Evolutionary conservation across 2,113 vertebrate genomes (phyloP).

Genomic region (Poeciliopsis retropinna): DNA sequence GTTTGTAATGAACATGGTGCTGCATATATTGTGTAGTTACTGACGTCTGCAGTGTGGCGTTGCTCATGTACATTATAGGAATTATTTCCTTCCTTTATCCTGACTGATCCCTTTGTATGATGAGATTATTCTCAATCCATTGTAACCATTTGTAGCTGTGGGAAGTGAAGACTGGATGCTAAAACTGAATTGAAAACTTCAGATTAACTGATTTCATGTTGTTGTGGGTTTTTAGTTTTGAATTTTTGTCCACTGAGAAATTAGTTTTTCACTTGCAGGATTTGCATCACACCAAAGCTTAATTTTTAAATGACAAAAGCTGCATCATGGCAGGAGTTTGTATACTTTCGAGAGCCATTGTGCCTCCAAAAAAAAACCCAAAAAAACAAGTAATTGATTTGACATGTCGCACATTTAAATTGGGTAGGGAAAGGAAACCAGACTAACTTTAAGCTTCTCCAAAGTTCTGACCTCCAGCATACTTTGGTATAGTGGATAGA

Average conservation of each 20-base stretch:
- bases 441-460: background rate
- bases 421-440: too few species aligned
- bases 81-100: too few species aligned
- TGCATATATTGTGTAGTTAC: too few species aligned
- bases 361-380: background rate
- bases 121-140: too few species aligned
- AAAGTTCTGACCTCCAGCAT: background rate
- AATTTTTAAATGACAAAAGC: background rate
- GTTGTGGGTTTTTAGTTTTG: too few species aligned
- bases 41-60: too few species aligned
- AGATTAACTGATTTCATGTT: background rate
- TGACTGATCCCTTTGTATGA: too few species aligned
- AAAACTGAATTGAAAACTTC: too few species aligned
- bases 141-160: too few species aligned
- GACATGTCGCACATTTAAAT: background rate
- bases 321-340: background rate
- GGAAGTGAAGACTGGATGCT: too few species aligned
- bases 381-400: background rate
- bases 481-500: background rate
- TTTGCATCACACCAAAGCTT: background rate
- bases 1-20: too few species aligned
- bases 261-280: background rate
- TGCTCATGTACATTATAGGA: too few species aligned
- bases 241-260: background rate
- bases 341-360: background rate